Evolutionary conservation across 2,113 vertebrate genomes (phyloP), one percentile per base, ranked within the genome.

Genomic region (Nothobranchius kuhntae): DNA sequence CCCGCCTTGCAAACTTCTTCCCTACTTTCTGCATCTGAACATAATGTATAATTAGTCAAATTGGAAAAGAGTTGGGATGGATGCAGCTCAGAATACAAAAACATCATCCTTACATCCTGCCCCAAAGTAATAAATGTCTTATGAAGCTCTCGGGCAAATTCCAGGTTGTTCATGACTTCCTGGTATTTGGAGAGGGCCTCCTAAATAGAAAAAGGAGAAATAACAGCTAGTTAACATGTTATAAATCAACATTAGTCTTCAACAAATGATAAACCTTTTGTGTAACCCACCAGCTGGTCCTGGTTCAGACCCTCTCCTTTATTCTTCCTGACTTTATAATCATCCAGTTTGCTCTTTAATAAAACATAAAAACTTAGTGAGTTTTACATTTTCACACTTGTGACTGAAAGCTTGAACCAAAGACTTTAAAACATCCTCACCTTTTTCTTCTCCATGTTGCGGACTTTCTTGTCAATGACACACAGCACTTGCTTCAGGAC

Each of bases 391-490:
- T 13, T 6, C 13, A 47, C 3, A 59, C 9, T 24, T 30, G 30
- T 30, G 30, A 30, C 2, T 13, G 1, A 54, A 3, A 54, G 13
- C 1, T 6, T 40, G 38, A 40, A 40, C 2, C n/a, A 17, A 7
- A 15, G 15, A 7, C 7, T 50, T n/a, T 66, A 2, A 0, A 57
- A 9, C 10, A 8, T 6, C 15, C 69, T 86, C 78, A 98, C 97
- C 95, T 98, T 98, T 91, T 98, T 98, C 92, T 98, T 98, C 79
- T 98, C 97, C 90, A 98, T 94, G 87, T 97, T 98, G 63, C 96
- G 93, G 51, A 94, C 94, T 83, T 98, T 98, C 93, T 98, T 98
- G 72, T 98, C 97, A 53, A 98, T 94, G 68, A 98, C 93, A 56
- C 92, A 91, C 71, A 98, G 85, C 73, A 98, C 96, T 90, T 98